These are phyloP conservation scores for Petroica traversi DNA, from an alignment of 2,113 vertebrate species.

Conservation along the genomic window DNA sequence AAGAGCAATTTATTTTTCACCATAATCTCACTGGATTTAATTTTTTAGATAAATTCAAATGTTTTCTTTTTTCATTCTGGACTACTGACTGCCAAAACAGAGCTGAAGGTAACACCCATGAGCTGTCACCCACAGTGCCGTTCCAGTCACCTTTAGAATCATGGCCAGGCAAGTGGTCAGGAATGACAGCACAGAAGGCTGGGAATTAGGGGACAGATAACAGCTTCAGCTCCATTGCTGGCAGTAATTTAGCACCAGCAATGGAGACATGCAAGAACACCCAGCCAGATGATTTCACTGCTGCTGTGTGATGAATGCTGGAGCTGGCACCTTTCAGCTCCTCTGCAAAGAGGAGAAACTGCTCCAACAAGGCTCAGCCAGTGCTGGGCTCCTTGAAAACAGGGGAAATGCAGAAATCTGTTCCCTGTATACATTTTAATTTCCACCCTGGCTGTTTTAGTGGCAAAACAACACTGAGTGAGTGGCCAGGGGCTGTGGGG, in stretches of 20 bases:
- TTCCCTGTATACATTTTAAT: fast-evolving
- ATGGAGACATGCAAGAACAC: background rate
- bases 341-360: background rate
- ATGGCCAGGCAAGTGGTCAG: background rate
- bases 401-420: fast-evolving
- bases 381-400: background rate
- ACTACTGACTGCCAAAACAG: background rate
- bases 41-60: background rate
- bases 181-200: background rate
- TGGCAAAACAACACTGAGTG: background rate
- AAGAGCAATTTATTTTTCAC: background rate
- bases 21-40: background rate
- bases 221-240: background rate
- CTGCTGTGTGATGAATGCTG: background rate
- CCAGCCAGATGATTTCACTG: background rate
- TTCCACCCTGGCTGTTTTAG: background rate
- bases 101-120: background rate
- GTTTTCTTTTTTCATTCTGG: background rate
- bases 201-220: background rate
- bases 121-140: background rate
- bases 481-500: background rate
- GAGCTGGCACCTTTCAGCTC: background rate
- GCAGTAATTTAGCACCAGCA: background rate
- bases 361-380: background rate
- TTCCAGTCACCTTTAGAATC: background rate